A percentile compares a stretch with the other conserved stretches of the same genome.
Conservation (phyloP, 2,113 vertebrate genomes). For the Oenanthe oenanthe region DNA sequence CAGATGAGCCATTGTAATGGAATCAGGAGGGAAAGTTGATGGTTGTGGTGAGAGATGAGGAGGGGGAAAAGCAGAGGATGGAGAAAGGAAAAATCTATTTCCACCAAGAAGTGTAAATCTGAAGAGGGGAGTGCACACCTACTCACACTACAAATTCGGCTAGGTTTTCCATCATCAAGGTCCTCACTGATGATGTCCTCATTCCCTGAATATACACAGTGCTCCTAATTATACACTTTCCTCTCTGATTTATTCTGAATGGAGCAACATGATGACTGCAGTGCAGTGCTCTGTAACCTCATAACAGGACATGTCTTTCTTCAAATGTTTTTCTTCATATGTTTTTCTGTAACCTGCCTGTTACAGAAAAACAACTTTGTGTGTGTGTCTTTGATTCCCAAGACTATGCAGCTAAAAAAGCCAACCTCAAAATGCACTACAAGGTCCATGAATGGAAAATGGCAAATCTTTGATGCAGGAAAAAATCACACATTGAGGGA, state of each 20-base stretch:
- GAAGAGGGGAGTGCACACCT: background rate
- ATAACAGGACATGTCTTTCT: background rate
- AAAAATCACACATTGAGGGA: background rate
- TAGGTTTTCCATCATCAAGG: background rate
- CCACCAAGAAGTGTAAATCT: background rate
- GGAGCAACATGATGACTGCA: background rate
- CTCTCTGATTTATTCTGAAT: background rate
- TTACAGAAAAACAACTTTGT: background rate
- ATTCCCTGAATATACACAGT: background rate
- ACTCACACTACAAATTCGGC: background rate
- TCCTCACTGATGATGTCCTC: background rate
- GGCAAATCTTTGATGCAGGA: background rate
- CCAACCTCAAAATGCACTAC: background rate
- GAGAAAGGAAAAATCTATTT: background rate
- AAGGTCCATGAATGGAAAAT: background rate
- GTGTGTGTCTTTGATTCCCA: background rate
- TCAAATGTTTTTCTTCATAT: background rate
- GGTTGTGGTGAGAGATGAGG: background rate
- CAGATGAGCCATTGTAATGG: background rate
- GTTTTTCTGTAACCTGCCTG: background rate
- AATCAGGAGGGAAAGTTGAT: background rate
- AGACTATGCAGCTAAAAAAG: background rate
- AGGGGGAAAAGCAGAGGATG: background rate
- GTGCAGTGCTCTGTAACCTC: background rate
- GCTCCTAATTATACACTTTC: background rate